phyloP scores from a whole-genome alignment of 2,797 vertebrate species.

The Sebastes aleutianus region DNA sequence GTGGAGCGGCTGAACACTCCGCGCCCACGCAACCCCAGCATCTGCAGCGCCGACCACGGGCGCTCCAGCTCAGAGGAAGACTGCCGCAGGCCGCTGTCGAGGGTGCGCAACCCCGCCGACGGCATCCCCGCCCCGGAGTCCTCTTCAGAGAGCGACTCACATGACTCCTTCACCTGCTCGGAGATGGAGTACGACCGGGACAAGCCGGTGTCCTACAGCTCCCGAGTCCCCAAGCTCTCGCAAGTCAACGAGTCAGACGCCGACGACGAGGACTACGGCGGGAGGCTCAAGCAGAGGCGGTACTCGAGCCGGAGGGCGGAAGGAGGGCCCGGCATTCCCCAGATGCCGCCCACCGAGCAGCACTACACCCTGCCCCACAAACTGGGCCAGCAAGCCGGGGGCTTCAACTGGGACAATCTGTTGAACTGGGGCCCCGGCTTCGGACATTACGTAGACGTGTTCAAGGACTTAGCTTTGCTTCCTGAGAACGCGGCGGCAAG shows the following conservation, averaged over 20 bases:
- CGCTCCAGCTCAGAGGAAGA: slow-evolving; percentile 97
- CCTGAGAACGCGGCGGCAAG: slow-evolving; percentile 88
- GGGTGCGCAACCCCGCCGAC: slow-evolving; percentile 93
- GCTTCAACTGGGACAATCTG: slow-evolving; percentile 98
- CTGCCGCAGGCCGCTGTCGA: slow-evolving; percentile 91
- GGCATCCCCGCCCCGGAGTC: slow-evolving; percentile 95
- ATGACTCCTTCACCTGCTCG: slow-evolving; percentile 98
- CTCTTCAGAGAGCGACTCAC: slow-evolving; percentile 98
- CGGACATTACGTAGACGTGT: slow-evolving; percentile 97
- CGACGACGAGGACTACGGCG: slow-evolving; percentile 93
- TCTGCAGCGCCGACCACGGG: slow-evolving; percentile 97
- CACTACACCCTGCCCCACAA: slow-evolving; percentile 88
- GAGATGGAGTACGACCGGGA: slow-evolving; percentile 99
- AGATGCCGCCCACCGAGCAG: slow-evolving; percentile 71
- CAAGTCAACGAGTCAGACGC: slow-evolving; percentile 98
- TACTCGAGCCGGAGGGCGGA: slow-evolving; percentile 93
- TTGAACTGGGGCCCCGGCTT: slow-evolving; percentile 99
- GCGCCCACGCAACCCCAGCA: slow-evolving; percentile 95
- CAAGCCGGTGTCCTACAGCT: slow-evolving; percentile 89
- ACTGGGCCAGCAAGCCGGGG: slow-evolving; percentile 87
- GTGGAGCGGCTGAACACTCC: slow-evolving; percentile 98
- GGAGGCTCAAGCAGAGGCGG: slow-evolving; percentile 90
- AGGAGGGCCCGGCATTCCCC: slow-evolving; percentile 84
- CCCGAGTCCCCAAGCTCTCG: slow-evolving; percentile 93
- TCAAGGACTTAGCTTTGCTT: slow-evolving; percentile 95